Percentiles rank a stretch among this genome's conserved stretches.
Conservation (phyloP, 1,140 invertebrate species). For the Bombus haemorrhoidalis region DNA sequence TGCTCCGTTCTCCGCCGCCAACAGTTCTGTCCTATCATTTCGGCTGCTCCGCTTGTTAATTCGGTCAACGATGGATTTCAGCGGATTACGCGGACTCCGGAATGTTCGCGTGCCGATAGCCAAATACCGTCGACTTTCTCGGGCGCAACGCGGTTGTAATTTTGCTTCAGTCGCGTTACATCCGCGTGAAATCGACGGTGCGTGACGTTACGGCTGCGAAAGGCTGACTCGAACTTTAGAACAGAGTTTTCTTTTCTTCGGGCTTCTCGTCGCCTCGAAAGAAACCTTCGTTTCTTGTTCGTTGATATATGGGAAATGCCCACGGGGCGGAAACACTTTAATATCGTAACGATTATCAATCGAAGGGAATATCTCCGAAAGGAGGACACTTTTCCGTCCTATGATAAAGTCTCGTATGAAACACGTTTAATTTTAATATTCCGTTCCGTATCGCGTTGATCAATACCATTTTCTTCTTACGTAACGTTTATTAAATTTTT, state of each 20-base stretch:
- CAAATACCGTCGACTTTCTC: too few relatives aligned
- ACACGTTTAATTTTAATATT: not conserved
- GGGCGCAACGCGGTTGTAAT: not conserved
- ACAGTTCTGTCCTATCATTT: not conserved
- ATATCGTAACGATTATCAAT: too few relatives aligned
- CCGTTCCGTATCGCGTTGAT: not conserved
- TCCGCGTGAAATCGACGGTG: too few relatives aligned
- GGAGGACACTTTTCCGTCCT: not conserved
- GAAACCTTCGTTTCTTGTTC: too few relatives aligned
- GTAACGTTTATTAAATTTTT: not conserved
- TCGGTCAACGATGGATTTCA: slow-evolving; percentile 14
- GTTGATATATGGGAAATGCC: too few relatives aligned
- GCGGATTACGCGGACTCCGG: not conserved
- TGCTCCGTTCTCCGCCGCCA: not conserved
- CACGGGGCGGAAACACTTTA: too few relatives aligned
- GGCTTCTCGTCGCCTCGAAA: too few relatives aligned
- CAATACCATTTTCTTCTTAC: not conserved
- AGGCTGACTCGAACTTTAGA: too few relatives aligned
- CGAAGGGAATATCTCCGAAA: not conserved
- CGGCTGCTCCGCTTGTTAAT: slow-evolving; percentile 4
- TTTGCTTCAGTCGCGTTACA: not conserved
- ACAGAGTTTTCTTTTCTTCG: too few relatives aligned
- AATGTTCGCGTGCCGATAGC: not conserved
- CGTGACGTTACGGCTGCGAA: too few relatives aligned
- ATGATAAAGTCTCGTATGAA: not conserved